Evolutionary conservation across 2,888 invertebrate genomes (phyloP), one percentile per base, ranked within the genome.

Genomic region (Scaptomyza cyrtandrae): DNA sequence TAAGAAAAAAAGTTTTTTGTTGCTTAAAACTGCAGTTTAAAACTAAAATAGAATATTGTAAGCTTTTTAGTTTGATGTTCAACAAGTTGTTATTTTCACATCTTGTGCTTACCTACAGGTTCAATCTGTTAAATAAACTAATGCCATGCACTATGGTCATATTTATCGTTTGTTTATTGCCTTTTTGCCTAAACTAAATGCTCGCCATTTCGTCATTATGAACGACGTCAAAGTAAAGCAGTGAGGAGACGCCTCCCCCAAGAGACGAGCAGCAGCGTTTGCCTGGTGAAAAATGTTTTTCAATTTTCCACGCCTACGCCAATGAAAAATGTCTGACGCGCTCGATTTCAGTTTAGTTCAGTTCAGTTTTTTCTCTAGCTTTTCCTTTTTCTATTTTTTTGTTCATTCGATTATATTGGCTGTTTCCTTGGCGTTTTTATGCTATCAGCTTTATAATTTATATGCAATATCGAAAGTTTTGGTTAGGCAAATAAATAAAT

Each of bases 251-350:
- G 71, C 58, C 39, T 9, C 31, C 59, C 33, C 59, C 33, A 45
- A 59, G 55, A 46, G 59, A 37, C 59, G 57, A 61, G 46, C 49
- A 58, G 45, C 49, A 58, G 45, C 55, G 73, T 84, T 85, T 46
- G 82, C 82, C 80, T 76, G 58, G 67, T 74, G 74, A 82, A 83
- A 83, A 83, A 80, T 85, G 85, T 83, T 83, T 85, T 83, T 83
- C 62, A 72, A 83, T 80, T 83, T 83, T 81, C 54, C n/a, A 49
- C 85, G 76, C 85, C 85, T 76, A 85, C 85, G 71, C 84, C 50
- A 37, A 45, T 53, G 29, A 54, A 55, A 53, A 56, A 74, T 70
- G 67, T 75, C 86, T 86, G 86, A 84, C 84, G 84, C 79, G 78
- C 72, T 84, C 75, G 79, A 76, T 78, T 79, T 80, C 55, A 58